These are phyloP conservation scores for Rhopilema esculentum DNA, from an alignment of 30 jellyfish, hydroid and myxozoan species.

Conservation along the genomic window DNA sequence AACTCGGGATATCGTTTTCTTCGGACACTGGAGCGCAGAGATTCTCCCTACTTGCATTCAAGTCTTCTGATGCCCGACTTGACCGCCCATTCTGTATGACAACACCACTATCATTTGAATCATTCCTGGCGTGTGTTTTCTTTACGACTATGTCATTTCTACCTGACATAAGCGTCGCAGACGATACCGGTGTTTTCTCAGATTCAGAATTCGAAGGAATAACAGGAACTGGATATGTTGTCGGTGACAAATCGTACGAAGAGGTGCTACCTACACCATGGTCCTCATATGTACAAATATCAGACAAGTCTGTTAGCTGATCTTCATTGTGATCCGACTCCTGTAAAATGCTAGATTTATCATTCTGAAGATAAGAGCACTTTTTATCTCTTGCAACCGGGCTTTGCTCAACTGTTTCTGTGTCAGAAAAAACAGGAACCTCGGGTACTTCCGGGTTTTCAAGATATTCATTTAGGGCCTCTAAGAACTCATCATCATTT, in stretches of 20 bases:
- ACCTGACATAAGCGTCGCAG: slow-evolving; percentile 3
- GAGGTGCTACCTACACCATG: slow-evolving; percentile 64
- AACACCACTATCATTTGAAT: slow-evolving; percentile 95
- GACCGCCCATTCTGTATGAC: slow-evolving; percentile 70
- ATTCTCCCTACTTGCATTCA: slow-evolving; percentile 57
- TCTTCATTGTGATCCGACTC: background rate
- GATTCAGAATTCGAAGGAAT: background rate
- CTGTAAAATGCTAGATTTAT: background rate
- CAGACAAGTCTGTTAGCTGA: background rate
- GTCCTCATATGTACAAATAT: slow-evolving; percentile 22
- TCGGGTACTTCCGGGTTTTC: slow-evolving; percentile 32
- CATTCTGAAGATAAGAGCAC: background rate
- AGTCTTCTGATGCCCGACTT: slow-evolving; percentile 86
- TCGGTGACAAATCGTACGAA: slow-evolving; percentile 52
- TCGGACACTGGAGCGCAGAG: slow-evolving; percentile 38
- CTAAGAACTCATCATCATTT: slow-evolving; percentile 48
- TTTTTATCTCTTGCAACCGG: background rate
- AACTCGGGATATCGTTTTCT: slow-evolving; percentile 8
- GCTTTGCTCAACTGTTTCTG: background rate
- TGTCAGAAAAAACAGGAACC: slow-evolving; percentile 40
- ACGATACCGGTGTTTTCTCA: background rate
- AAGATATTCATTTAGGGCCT: slow-evolving; percentile 35
- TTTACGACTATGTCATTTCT: slow-evolving; percentile 9
- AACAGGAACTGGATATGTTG: background rate
- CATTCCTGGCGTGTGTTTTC: slow-evolving; percentile 74